Base-by-base conservation (phyloP, 2,888 invertebrate species). In the Sinopyrophorus schimmeli region DNA sequence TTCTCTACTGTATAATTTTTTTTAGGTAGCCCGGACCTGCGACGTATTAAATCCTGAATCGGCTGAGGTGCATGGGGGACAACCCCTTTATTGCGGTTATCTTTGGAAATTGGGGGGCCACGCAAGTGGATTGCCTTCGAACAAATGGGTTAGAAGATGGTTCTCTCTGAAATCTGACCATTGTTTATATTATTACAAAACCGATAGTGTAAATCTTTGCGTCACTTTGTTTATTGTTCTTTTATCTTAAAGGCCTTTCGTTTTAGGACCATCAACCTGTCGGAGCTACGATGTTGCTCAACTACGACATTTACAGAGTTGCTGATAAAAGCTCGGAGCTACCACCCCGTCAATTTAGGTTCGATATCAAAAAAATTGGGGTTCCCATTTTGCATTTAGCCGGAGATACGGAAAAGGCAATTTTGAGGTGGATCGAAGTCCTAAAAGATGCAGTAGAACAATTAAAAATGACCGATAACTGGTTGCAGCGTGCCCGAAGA, bases 131-230 rank as follows among this genome's bases (percentile, higher is more conserved):
- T 68, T 74, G 2, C 74, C 74, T 3, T 67, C 71, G 16, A 76
- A 74, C 71, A 82, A 86, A 52, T 96, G 95, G 95, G 87, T 91
- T 38, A 78, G 89, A 43, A 78, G 96, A 57, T 96, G 92, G 91
- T 95, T 95, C 74, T 87, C 89, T 55, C 77, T 96, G 42, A 88
- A 93, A 63, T 83, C 87, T 40, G 94, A 96, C 76, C 91, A 92
- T 76, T 94, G 93, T 76, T 80, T 96, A 54, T 96, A 95, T 74
- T 94, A 90, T 75, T 96, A 94, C 76, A 95, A 94, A 78, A 89
- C 88, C 64, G 91, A 92, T 74, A 80, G 86, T 73, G 92, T 93
- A 74, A 79, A 21, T 26, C 6, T 24, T 23, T n/a, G n/a, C n/a
- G n/a, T n/a, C n/a, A n/a, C n/a, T n/a, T n/a, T n/a, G n/a, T n/a